Evolutionary conservation across 2,797 vertebrate species (phyloP).

Genomic region (Danio choprae): DNA sequence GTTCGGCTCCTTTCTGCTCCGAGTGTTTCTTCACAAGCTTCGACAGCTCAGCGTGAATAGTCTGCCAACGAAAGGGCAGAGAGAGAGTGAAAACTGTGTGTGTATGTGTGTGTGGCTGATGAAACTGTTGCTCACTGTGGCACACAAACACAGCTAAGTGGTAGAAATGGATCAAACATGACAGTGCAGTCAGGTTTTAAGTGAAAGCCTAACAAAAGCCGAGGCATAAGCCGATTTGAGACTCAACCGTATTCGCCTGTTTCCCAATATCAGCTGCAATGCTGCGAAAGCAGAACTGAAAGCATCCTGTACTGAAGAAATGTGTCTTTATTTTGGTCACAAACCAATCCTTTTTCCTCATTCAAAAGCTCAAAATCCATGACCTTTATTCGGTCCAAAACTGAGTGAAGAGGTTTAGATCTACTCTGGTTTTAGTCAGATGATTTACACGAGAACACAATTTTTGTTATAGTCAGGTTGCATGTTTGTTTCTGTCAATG

Average conservation of each 20-base stretch:
- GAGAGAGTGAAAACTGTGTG: conserved; percentile 6
- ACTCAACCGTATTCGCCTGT: background rate
- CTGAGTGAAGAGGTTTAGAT: background rate
- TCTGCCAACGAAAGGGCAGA: conserved; percentile 75
- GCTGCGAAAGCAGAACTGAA: conserved; percentile 21
- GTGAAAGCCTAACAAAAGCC: background rate
- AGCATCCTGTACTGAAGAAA: background rate
- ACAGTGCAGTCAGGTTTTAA: background rate
- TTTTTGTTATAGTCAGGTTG: background rate
- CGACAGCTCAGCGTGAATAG: conserved; percentile 94
- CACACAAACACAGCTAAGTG: conserved; percentile 26
- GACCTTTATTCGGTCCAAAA: background rate
- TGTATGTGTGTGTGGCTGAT: conserved; percentile 40
- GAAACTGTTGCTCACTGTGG: conserved; percentile 46
- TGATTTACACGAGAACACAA: background rate
- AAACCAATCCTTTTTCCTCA: background rate
- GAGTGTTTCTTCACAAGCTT: conserved; percentile 94
- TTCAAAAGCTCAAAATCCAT: background rate
- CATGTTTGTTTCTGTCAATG: background rate
- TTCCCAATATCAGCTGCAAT: conserved; percentile 12
- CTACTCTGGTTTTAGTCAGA: background rate
- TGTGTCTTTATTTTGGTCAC: background rate
- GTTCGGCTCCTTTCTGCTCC: conserved; percentile 89
- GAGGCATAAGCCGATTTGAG: background rate
- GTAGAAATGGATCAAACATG: conserved; percentile 8